A percentile compares a stretch with the other conserved stretches of the same genome.
These are phyloP conservation scores for Tapera naevia DNA, from an alignment of 2,797 vertebrate species.

Conservation along the genomic window DNA sequence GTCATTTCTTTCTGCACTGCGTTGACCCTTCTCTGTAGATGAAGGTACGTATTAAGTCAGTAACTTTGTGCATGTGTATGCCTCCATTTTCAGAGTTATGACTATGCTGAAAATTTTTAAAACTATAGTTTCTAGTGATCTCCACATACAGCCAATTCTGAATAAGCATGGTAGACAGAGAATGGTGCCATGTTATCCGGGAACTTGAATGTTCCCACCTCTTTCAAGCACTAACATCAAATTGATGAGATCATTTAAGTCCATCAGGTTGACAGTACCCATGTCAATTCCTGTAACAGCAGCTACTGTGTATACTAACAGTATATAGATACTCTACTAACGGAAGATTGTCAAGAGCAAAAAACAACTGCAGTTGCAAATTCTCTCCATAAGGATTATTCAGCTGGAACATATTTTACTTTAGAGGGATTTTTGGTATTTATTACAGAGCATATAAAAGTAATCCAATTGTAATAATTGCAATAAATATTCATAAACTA, in stretches of 20 bases:
- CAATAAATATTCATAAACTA: constrained; percentile 24
- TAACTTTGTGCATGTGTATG: neutral
- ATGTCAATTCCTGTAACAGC: neutral
- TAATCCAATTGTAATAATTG: constrained; percentile 11
- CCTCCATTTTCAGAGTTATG: neutral
- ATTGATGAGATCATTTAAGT: neutral
- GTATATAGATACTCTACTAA: neutral
- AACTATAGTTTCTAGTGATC: neutral
- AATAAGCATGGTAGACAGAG: neutral
- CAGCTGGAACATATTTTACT: neutral
- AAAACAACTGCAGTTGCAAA: neutral
- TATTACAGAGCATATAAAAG: constrained; percentile 26
- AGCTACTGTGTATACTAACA: neutral
- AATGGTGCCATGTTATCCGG: neutral
- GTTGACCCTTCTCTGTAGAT: neutral
- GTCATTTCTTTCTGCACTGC: neutral
- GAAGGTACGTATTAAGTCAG: neutral
- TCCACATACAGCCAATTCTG: neutral
- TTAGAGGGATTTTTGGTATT: constrained; percentile 7
- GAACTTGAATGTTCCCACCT: neutral
- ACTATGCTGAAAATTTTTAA: neutral
- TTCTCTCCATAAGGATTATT: neutral
- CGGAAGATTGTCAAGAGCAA: neutral
- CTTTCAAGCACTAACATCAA: neutral
- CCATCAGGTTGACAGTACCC: neutral